Conservation (phyloP, 2,113 vertebrate species). For the Cebidichthys violaceus region DNA sequence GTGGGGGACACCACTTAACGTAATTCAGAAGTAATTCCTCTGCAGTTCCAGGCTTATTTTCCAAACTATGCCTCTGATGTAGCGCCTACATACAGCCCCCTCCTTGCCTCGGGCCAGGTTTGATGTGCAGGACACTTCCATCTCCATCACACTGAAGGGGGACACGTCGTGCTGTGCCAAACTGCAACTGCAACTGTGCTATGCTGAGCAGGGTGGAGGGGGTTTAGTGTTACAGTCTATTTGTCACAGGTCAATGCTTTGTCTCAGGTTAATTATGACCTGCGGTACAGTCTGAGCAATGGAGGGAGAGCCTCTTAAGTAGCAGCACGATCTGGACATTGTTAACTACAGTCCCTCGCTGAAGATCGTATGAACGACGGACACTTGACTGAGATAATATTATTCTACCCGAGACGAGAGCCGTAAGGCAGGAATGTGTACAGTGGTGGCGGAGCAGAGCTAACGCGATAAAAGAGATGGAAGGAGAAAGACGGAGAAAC, state of each 20-base stretch:
- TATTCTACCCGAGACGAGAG: conserved; percentile 61
- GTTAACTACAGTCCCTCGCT: conserved; percentile 70
- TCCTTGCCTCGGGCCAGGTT: conserved; percentile 47
- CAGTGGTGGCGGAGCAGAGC: conserved; percentile 1
- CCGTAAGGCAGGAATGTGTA: conserved; percentile 36
- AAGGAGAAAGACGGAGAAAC: conserved; percentile 18
- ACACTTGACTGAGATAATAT: conserved; percentile 66
- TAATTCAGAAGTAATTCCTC: conserved; percentile 48
- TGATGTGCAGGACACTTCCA: conserved; percentile 44
- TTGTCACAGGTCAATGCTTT: conserved; percentile 81
- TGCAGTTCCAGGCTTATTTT: conserved; percentile 46
- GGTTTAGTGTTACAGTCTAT: conserved; percentile 76
- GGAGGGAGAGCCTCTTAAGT: conserved; percentile 42
- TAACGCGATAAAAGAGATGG: background rate
- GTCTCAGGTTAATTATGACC: conserved; percentile 80
- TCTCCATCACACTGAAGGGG: conserved; percentile 45
- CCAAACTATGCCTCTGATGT: conserved; percentile 22
- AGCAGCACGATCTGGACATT: conserved; percentile 63
- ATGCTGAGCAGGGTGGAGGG: background rate
- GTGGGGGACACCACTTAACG: conserved; percentile 45
- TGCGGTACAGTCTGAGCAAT: conserved; percentile 62
- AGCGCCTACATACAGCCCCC: conserved; percentile 37
- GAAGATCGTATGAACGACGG: conserved; percentile 59
- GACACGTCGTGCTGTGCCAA: background rate
- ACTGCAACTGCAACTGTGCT: too few relatives aligned